These are phyloP conservation scores for Drosophila athabasca DNA, from an alignment of 1,140 invertebrate species.

Conservation along the genomic window DNA sequence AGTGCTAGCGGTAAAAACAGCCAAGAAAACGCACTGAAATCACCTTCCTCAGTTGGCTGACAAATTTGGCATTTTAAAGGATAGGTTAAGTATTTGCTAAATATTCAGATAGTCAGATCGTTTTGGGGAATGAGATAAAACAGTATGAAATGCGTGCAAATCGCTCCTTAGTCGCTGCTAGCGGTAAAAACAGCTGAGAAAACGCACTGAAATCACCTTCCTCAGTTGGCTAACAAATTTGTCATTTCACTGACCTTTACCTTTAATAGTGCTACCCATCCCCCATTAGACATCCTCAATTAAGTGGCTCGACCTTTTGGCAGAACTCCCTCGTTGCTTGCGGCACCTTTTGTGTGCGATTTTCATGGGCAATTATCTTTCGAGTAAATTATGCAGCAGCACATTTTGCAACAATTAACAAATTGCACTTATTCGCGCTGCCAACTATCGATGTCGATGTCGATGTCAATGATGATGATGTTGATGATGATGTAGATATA, in stretches of 20 bases:
- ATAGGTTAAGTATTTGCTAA: not conserved
- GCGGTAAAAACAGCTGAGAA: too few relatives aligned
- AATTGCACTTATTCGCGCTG: constrained; percentile 60
- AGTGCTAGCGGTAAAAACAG: too few relatives aligned
- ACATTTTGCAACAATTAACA: constrained; percentile 75
- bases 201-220: too few relatives aligned
- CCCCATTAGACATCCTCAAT: constrained; percentile 72
- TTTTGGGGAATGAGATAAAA: too few relatives aligned
- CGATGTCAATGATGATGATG: constrained; percentile 39
- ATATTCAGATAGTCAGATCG: too few relatives aligned
- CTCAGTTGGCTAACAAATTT: constrained; percentile 5
- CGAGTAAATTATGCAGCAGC: constrained; percentile 68
- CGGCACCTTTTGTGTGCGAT: constrained; percentile 69
- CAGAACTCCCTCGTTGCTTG: constrained; percentile 54
- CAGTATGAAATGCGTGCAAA: too few relatives aligned
- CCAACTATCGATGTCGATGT: constrained; percentile 38
- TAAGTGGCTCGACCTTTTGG: constrained; percentile 71
- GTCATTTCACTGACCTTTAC: constrained; percentile 36
- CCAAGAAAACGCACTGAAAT: too few relatives aligned
- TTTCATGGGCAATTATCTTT: constrained; percentile 68
- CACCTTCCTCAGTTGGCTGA: too few relatives aligned
- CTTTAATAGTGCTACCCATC: constrained; percentile 28
- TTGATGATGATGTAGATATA: constrained; percentile 38
- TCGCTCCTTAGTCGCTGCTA: too few relatives aligned
- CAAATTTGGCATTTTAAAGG: too few relatives aligned